phyloP scores from a whole-genome alignment of 2,888 invertebrate species.

The Seladonia tumulorum region DNA sequence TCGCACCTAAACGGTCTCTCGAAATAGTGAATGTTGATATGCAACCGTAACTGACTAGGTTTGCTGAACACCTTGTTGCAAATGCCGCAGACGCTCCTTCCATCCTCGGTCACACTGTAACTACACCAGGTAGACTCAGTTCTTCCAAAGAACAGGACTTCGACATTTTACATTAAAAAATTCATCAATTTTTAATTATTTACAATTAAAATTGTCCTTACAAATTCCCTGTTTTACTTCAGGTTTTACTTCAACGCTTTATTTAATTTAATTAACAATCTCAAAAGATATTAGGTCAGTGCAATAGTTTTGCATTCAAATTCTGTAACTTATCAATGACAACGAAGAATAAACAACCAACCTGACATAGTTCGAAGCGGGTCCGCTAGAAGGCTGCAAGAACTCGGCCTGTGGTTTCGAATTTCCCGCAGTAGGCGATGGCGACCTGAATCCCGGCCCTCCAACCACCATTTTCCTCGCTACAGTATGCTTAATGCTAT shows the following conservation, averaged over 20 bases:
- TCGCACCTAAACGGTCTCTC: constrained; percentile 96
- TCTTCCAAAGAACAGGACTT: constrained; percentile 51
- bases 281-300: neutral
- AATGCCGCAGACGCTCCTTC: constrained; percentile 91
- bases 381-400: constrained; percentile 83
- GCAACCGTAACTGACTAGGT: constrained; percentile 94
- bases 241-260: neutral
- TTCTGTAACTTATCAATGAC: neutral
- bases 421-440: constrained; percentile 85
- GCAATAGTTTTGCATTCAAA: neutral
- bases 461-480: constrained; percentile 88
- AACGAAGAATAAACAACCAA: constrained; percentile 29
- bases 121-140: constrained; percentile 61
- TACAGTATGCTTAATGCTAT: constrained; percentile 84
- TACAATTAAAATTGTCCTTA: neutral
- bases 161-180: neutral
- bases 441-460: constrained; percentile 87
- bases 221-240: neutral
- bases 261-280: neutral
- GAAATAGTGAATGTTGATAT: constrained; percentile 98
- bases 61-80: constrained; percentile 97
- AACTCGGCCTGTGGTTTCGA: constrained; percentile 84
- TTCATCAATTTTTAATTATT: neutral
- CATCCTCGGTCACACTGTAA: constrained; percentile 88
- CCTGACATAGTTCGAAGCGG: constrained; percentile 83